Percentiles rank a stretch among this genome's conserved stretches.
phyloP scores from a whole-genome alignment of 1,140 invertebrate species.

The Manduca sexta region DNA sequence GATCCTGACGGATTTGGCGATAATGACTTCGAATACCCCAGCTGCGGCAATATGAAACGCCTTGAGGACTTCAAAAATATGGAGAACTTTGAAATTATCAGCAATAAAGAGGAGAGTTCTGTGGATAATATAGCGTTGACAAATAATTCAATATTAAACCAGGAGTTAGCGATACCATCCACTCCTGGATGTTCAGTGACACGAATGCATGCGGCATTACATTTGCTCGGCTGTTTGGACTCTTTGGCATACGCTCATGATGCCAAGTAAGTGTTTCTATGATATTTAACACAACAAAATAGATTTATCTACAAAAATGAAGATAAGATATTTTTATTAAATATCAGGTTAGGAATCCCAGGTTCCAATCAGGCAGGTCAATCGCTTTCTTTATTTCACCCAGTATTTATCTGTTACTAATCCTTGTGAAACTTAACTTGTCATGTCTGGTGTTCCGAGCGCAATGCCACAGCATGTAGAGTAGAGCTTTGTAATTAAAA shows the following conservation, averaged over 20 bases:
- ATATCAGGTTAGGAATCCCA: too few species aligned
- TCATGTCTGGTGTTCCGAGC: too few species aligned
- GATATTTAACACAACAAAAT: neutral
- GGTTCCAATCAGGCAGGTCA: too few species aligned
- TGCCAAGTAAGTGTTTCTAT: slow-evolving; percentile 69
- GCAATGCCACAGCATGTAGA: too few species aligned
- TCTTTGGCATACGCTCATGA: slow-evolving; percentile 89
- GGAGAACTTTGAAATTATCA: slow-evolving; percentile 44
- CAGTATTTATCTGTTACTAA: too few species aligned
- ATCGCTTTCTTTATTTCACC: too few species aligned
- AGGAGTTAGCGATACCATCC: slow-evolving; percentile 87
- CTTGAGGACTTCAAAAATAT: slow-evolving; percentile 59
- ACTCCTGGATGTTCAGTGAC: slow-evolving; percentile 81
- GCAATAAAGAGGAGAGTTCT: slow-evolving; percentile 34
- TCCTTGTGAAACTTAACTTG: too few species aligned
- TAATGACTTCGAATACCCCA: slow-evolving; percentile 47
- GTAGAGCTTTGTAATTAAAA: too few species aligned
- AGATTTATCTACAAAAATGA: too few species aligned
- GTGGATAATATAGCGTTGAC: slow-evolving; percentile 40
- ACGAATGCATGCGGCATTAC: slow-evolving; percentile 88
- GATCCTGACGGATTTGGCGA: slow-evolving; percentile 41
- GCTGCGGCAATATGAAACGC: slow-evolving; percentile 52
- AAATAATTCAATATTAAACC: slow-evolving; percentile 77
- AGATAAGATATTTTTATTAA: too few species aligned
- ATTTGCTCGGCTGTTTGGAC: slow-evolving; percentile 92